Evolutionary conservation across 2,888 invertebrate species (phyloP).

Genomic region (Villa cingulata): DNA sequence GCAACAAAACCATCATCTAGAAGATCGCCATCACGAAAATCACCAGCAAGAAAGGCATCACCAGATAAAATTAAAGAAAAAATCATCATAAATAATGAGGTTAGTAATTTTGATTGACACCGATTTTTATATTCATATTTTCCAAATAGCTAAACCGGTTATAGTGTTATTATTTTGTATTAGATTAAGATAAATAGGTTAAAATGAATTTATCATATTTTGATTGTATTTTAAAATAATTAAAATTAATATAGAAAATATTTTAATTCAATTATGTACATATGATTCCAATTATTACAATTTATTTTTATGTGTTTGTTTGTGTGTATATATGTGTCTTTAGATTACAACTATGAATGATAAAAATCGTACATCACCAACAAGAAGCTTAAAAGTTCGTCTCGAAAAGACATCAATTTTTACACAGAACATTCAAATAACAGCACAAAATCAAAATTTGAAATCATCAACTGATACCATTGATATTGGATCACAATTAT

Average conservation of each 20-base stretch:
- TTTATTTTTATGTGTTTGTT: too few relatives aligned
- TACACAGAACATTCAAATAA: conserved; percentile 23
- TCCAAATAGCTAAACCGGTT: neutral
- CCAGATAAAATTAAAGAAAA: conserved; percentile 33
- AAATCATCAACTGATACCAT: conserved; percentile 9
- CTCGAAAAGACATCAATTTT: conserved; percentile 18
- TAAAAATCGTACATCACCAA: conserved; percentile 7
- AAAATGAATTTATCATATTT: too few relatives aligned
- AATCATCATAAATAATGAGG: neutral
- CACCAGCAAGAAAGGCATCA: conserved; percentile 40
- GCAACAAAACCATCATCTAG: too few relatives aligned
- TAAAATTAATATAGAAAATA: too few relatives aligned
- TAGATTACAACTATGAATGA: neutral
- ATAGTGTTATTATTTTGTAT: too few relatives aligned
- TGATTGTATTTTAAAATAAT: too few relatives aligned
- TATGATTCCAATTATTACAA: too few relatives aligned
- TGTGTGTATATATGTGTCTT: too few relatives aligned
- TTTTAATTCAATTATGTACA: too few relatives aligned
- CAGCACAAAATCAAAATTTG: conserved; percentile 18
- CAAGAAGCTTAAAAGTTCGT: neutral
- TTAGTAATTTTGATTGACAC: too few relatives aligned
- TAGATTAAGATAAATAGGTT: neutral
- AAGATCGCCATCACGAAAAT: conserved; percentile 40
- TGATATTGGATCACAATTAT: conserved; percentile 24
- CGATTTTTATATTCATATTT: too few relatives aligned